phyloP scores from a whole-genome alignment of 2,113 vertebrate species.

The Gavialis gangeticus region DNA sequence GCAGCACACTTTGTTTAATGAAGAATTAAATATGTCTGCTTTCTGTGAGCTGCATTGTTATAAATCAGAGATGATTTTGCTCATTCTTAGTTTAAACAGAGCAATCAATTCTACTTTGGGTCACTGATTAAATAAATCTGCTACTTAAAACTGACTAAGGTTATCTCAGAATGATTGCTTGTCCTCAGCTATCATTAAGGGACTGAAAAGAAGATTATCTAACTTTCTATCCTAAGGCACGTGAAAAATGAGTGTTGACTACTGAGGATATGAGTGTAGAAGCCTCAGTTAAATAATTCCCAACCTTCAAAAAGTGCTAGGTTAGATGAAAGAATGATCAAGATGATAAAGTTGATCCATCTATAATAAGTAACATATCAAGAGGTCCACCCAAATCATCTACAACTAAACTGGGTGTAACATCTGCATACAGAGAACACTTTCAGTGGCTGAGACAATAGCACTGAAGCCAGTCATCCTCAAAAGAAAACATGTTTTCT shows the following conservation, averaged over 20 bases:
- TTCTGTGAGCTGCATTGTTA: not conserved
- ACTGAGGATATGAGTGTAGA: not conserved
- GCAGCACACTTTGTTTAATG: not conserved
- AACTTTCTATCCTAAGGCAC: not conserved
- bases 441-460: constrained; percentile 18
- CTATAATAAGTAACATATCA: not conserved
- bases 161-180: not conserved
- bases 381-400: not conserved
- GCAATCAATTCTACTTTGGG: not conserved
- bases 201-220: not conserved
- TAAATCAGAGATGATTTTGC: not conserved
- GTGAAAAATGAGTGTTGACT: rapidly evolving
- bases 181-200: not conserved
- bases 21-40: not conserved
- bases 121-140: not conserved
- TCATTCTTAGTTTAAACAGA: not conserved
- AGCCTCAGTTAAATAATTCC: not conserved
- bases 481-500: constrained; percentile 54
- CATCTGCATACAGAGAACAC: not conserved
- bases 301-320: not conserved
- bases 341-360: not conserved
- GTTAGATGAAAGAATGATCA: not conserved
- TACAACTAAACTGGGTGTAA: not conserved
- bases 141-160: not conserved
- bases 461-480: constrained; percentile 19